Evolutionary conservation across 2,113 vertebrate species (phyloP), one percentile per base, ranked within the genome.

Genomic region (Proterorhinus semilunaris): DNA sequence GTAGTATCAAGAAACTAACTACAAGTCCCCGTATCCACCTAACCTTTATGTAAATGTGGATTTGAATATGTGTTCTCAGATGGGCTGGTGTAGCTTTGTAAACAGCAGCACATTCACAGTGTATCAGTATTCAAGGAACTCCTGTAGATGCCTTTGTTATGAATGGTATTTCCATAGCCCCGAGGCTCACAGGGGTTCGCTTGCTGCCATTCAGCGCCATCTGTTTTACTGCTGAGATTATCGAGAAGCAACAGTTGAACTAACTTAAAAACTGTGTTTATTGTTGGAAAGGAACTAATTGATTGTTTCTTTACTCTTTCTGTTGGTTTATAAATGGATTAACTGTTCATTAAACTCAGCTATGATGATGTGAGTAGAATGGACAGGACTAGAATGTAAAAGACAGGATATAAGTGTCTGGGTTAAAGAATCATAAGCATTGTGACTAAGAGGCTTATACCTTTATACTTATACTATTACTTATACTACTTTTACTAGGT

Each of bases 91-190:
- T 15, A 59, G 21, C 12, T 59, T 43, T 43, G 57, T 59, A 15
- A 43, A 44, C 27, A 43, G 7, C 27, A 15, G 12, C 57, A 59
- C 27, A 13, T 58, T 58, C 21, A 15, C 57, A 21, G 52, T 53
- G 52, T 58, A 15, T 59, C 57, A n/a, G 27, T 15, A 59, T 59
- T 59, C 36, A 59, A 10, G 57, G 27, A 12, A 27, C 13, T 51
- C 15, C 15, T 51, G 49, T 51, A 51, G 49, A 51, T 3, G 10
- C 16, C 21, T 4, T 43, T 43, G 57, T 59, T 43, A 59, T 59
- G 57, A 59, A 43, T 59, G 57, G 57, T 43, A 59, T 59, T 59
- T 59, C 57, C 57, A 59, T 36, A 15, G 57, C 17, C 57, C 12
- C n/a, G 10, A 15, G 36, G 36, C 57, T 15, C 7, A 59, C 36